These are phyloP conservation scores for Acrocephalus kingi DNA, from an alignment of 2,113 vertebrate species.

Conservation along the genomic window DNA sequence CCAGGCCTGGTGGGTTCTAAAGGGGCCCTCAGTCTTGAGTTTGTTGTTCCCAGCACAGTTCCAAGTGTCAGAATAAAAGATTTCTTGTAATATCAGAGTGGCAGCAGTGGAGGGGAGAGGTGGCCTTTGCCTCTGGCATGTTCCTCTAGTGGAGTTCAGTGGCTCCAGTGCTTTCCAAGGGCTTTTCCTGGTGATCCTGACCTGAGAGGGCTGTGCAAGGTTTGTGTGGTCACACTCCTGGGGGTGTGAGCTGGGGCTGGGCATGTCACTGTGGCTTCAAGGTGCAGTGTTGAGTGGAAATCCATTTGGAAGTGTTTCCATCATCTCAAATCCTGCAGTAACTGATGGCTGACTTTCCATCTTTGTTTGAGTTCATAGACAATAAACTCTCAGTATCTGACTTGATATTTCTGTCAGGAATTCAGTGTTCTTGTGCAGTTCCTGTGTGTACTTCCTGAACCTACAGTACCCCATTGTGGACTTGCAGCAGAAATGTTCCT, in stretches of 20 bases:
- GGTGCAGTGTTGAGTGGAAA: not conserved
- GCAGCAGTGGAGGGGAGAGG: not conserved
- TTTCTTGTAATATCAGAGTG: not conserved
- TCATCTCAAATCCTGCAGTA: not conserved
- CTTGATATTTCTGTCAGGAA: constrained; percentile 17
- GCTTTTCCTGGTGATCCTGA: not conserved
- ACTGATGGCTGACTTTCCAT: not conserved
- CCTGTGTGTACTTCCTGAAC: constrained; percentile 24
- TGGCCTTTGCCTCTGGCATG: not conserved
- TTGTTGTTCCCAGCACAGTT: not conserved
- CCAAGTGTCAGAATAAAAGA: not conserved
- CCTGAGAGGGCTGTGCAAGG: not conserved
- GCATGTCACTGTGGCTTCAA: rapidly evolving
- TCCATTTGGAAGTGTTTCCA: not conserved
- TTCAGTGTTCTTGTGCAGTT: constrained; percentile 9
- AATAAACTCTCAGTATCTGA: constrained; percentile 28
- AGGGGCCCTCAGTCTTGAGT: not conserved
- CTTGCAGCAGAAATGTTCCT: not conserved
- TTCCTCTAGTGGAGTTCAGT: not conserved
- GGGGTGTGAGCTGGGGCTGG: not conserved
- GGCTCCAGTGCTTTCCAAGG: not conserved
- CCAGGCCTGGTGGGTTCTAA: not conserved
- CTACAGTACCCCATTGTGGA: constrained; percentile 10
- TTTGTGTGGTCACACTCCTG: not conserved
- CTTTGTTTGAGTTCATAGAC: not conserved